Evolutionary conservation across 2,113 vertebrate genomes (phyloP).

Genomic region (Protomyctophum bolini): DNA sequence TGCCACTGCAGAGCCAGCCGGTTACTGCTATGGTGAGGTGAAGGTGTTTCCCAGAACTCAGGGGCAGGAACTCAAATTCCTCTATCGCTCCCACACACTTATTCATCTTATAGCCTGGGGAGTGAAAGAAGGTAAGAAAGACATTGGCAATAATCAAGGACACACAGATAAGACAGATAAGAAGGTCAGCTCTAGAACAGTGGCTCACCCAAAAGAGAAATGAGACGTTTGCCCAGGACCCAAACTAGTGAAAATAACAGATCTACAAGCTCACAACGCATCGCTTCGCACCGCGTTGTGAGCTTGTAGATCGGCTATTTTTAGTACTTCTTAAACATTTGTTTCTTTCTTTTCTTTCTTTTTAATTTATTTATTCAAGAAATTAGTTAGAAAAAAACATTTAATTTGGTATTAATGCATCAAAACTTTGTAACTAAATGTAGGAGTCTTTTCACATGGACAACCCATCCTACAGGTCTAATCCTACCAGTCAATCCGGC

Average conservation of each 20-base stretch:
- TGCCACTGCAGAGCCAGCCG: constrained; percentile 93
- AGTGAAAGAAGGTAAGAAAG: neutral
- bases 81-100: constrained; percentile 95
- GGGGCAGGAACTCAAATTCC: constrained; percentile 94
- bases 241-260: neutral
- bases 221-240: no score
- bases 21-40: constrained; percentile 92
- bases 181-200: neutral
- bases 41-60: constrained; percentile 89
- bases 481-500: constrained; percentile 90
- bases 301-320: no score
- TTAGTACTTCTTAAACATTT: no score
- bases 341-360: no score
- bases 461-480: no score
- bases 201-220: neutral
- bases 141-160: neutral
- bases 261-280: neutral
- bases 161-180: neutral
- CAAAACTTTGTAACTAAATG: no score
- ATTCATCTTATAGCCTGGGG: constrained; percentile 97
- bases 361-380: no score
- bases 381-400: no score
- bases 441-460: no score
- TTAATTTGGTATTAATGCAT: no score
- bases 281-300: neutral